Evolutionary conservation across 1,140 invertebrate species (phyloP), one percentile per base, ranked within the genome.

Genomic region (Eupeodes corollae): DNA sequence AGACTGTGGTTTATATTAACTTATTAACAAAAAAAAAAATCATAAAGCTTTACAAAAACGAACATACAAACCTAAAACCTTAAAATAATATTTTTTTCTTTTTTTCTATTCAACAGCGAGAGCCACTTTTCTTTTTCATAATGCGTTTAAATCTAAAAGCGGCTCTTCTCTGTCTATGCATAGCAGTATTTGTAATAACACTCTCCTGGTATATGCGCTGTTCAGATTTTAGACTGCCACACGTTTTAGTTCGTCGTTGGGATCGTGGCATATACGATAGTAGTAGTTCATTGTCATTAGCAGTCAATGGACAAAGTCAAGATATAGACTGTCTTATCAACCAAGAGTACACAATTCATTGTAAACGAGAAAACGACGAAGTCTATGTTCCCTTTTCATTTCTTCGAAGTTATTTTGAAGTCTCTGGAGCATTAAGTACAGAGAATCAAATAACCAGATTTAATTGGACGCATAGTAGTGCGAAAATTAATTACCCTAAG

Each of bases 391-490:
- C 92, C 13, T 96, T 96, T 72, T 86, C 84, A 16, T 95, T 96
- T 68, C 76, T 97, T 50, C 82, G 87, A 50, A 91, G 88, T 67
- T 96, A 95, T 73, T 97, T 94, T 76, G 91, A 96, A 76, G 86
- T 93, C 59, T 61, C 55, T 42, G 63, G 79, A 14, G 39, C 42
- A 9, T 46, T 54, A 32, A 42, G 78, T 34, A 75, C 74, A 12
- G 75, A 76, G 38, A 80, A 84, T 63, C 79, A 79, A 26, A 63
- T 79, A 21, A 79, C 87, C 56, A 77, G 79, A 52, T 96, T 98
- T 63, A 86, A 91, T 61, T 97, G 91, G 88, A 83, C 87, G 18
- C 93, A 98, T 68, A 93, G 90, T 64, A 92, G 92, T 64, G 87
- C 90, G 10, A 91, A 91, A 70, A 80, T 95, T 1, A 92, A 91